Evolutionary conservation across 2,113 vertebrate species (phyloP).

Genomic region (Dipodomys stephensi): DNA sequence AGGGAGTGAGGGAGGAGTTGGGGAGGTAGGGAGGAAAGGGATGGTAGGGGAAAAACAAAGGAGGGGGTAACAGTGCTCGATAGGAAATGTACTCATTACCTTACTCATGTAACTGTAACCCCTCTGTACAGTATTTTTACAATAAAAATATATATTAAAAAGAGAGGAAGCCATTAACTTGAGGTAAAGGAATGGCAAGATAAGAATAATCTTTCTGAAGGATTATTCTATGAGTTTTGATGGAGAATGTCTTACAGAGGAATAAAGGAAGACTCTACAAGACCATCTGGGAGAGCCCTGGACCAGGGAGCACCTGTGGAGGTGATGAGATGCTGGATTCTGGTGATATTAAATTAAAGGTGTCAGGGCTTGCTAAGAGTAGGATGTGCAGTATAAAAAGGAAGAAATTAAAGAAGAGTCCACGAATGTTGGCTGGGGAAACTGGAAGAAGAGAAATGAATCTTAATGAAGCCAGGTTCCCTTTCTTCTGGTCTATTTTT

Average conservation of each 20-base stretch:
- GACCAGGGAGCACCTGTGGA: background rate
- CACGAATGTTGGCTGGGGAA: background rate
- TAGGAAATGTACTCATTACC: too few relatives aligned
- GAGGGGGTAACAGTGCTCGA: too few relatives aligned
- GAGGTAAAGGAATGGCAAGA: background rate
- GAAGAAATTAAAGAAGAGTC: background rate
- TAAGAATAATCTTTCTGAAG: background rate
- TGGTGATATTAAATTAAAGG: background rate
- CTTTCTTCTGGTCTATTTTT: conserved; percentile 48
- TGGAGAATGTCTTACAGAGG: background rate
- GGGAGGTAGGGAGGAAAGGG: too few relatives aligned
- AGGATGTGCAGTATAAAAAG: background rate
- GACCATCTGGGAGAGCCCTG: background rate
- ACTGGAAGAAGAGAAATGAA: conserved; percentile 12
- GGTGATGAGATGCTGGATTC: background rate
- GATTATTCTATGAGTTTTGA: background rate
- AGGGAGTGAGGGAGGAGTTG: too few relatives aligned
- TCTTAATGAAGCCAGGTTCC: background rate
- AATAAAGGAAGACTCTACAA: background rate
- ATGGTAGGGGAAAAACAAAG: too few relatives aligned
- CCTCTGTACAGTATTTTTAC: too few relatives aligned
- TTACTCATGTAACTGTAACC: too few relatives aligned
- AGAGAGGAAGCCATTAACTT: background rate
- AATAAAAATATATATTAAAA: too few relatives aligned
- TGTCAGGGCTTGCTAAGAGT: background rate